Percentiles rank a stretch among this genome's conserved stretches.
Evolutionary conservation across 2,797 vertebrate species (phyloP).

Genomic region (Sebastes kiyomatsui): DNA sequence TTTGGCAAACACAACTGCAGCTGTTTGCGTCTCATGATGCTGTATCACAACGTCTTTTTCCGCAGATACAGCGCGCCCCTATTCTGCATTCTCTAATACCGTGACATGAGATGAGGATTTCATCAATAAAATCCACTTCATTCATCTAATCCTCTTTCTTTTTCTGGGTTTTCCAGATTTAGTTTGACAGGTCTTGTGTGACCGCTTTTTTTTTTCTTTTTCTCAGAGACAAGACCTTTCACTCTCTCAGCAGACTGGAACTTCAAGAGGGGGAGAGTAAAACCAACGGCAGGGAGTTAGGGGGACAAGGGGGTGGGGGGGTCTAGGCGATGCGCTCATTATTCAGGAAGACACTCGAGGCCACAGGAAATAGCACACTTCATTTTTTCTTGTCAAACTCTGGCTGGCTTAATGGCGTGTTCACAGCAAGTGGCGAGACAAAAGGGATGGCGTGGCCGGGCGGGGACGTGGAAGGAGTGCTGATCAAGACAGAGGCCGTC

Average conservation of each 20-base stretch:
- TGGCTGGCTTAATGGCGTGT: slow-evolving; percentile 75
- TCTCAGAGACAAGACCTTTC: slow-evolving; percentile 7
- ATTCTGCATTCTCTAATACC: slow-evolving; percentile 13
- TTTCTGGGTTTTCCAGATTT: slow-evolving; percentile 37
- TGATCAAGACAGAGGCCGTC: slow-evolving; percentile 35
- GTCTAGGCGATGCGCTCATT: slow-evolving; percentile 74
- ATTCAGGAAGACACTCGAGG: slow-evolving; percentile 84
- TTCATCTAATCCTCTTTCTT: slow-evolving; percentile 35
- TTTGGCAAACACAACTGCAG: slow-evolving; percentile 19
- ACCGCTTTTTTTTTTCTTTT: slow-evolving; percentile 2
- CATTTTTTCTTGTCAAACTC: slow-evolving; percentile 87
- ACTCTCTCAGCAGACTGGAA: slow-evolving; percentile 63
- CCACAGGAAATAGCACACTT: slow-evolving; percentile 79
- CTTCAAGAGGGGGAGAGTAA: slow-evolving; percentile 72
- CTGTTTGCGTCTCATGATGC: not conserved
- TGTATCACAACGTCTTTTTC: slow-evolving; percentile 2
- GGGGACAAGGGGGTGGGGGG: slow-evolving; percentile 31
- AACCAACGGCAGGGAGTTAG: slow-evolving; percentile 29
- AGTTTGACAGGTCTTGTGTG: slow-evolving; percentile 37
- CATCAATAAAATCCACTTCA: slow-evolving; percentile 34
- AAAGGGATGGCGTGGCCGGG: slow-evolving; percentile 52
- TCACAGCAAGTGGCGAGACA: slow-evolving; percentile 75
- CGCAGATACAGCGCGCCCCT: not conserved
- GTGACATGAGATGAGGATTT: slow-evolving; percentile 31
- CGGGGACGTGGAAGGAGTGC: slow-evolving; percentile 42